Base-by-base conservation (phyloP, 2,113 vertebrate species). In the Myrmophylax atrothorax region DNA sequence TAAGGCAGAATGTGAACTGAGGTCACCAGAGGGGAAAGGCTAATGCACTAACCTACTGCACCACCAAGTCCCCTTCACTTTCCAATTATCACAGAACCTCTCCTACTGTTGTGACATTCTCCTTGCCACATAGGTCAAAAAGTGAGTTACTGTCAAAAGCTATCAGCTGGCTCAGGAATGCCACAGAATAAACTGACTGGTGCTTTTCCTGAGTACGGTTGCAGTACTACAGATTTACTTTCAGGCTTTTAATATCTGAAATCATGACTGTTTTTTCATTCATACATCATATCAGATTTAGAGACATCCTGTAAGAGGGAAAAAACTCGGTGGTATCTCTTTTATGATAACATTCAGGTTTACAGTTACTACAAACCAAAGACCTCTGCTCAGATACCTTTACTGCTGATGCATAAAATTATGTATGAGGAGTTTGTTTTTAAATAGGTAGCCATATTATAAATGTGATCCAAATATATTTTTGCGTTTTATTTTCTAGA, bases 61-160 rank as follows among this genome's bases (percentile, higher is more conserved):
- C 58, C 89, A 94, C 93, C 87, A 84, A 96, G 96, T 95, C 89
- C 81, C 62, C 77, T 95, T 94, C 89, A 84, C 95, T 97, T 94
- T 89, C 87, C 95, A 95, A 91, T 95, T 97, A 97, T 89, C 93
- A 95, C 91, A 80, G 83, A 91, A 85, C 58, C 87, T 93, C 84
- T 95, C 70, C 91, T 84, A 72, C 56, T 89, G 59, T 89, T 89
- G 82, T 92, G 87, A 94, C 89, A 93, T 93, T 95, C 87, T 93
- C 84, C 68, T 62, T 87, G 91, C 95, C 91, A 91, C 81, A 91
- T 11, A 76, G 94, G 94, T 96, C 93, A 97, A 82, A 93, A 97
- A 97, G 87, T 89, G 87, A 96, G 94, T 87, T 95, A 93, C 89
- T 96, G 93, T 93, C 93, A 97, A 59, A 96, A 89, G 87, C 53